phyloP scores from a whole-genome alignment of 2,113 vertebrate genomes.

The Desmodus rotundus region DNA sequence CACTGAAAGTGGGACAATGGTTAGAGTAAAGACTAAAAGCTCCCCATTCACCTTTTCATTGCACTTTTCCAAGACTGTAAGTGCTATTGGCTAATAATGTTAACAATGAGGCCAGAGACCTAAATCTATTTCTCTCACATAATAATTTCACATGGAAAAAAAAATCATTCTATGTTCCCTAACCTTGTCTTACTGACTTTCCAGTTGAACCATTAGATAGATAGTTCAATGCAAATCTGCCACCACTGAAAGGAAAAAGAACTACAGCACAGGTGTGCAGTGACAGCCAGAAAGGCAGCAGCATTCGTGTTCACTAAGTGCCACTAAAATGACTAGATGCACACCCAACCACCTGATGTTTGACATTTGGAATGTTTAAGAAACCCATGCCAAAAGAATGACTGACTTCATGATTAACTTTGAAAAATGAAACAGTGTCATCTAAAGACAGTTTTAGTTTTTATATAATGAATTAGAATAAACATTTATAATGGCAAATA shows the following conservation, averaged over 20 bases:
- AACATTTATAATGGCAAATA: conserved; percentile 32
- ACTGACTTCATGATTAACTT: conserved; percentile 12
- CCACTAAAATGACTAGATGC: neutral
- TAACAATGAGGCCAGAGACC: neutral
- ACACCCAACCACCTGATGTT: neutral
- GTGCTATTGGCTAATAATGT: neutral
- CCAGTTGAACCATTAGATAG: neutral
- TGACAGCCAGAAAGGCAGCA: neutral
- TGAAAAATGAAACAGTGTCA: neutral
- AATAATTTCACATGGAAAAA: neutral
- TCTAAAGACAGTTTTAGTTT: neutral
- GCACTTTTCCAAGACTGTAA: neutral
- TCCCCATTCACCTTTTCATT: neutral
- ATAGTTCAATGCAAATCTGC: neutral
- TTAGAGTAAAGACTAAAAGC: neutral
- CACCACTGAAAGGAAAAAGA: neutral
- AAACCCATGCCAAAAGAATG: neutral
- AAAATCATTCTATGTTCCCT: neutral
- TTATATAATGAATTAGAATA: neutral
- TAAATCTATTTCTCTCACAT: neutral
- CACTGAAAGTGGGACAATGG: neutral
- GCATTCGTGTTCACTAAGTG: neutral
- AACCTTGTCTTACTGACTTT: neutral
- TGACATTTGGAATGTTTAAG: neutral
- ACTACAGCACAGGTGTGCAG: no score